Evolutionary conservation across 2,888 invertebrate genomes (phyloP).

Genomic region (Ryuthela nishihirai): DNA sequence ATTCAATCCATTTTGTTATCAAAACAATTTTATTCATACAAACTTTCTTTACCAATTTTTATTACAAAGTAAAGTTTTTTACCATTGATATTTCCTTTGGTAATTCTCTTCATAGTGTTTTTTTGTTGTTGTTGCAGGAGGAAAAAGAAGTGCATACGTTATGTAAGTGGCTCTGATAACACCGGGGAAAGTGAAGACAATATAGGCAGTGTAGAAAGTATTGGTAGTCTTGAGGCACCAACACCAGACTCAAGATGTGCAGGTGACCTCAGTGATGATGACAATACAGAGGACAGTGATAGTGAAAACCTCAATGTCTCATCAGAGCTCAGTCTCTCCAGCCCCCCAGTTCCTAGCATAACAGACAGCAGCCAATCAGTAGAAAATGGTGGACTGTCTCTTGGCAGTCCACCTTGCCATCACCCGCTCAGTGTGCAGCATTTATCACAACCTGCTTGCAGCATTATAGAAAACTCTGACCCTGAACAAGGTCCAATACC

Average conservation of each 20-base stretch:
- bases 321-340: constrained; percentile 46
- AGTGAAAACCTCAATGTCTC: constrained; percentile 32
- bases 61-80: no score
- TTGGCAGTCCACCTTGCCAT: not conserved
- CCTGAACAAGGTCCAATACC: not conserved
- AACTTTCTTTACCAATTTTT: no score
- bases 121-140: constrained; percentile 69
- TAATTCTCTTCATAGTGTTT: no score
- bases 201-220: constrained; percentile 64
- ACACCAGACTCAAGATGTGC: constrained; percentile 58
- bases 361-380: constrained; percentile 21
- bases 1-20: no score
- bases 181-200: constrained; percentile 57
- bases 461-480: constrained; percentile 1
- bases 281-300: not conserved
- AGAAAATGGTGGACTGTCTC: not conserved
- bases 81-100: no score
- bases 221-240: constrained; percentile 61
- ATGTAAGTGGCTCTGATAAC: constrained; percentile 68
- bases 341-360: constrained; percentile 43
- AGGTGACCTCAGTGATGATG: constrained; percentile 3
- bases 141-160: constrained; percentile 95
- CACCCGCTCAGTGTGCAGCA: constrained; percentile 41
- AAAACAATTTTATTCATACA: no score
- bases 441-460: constrained; percentile 25